phyloP scores from a whole-genome alignment of 2,797 vertebrate species.

The Perodicticus potto region DNA sequence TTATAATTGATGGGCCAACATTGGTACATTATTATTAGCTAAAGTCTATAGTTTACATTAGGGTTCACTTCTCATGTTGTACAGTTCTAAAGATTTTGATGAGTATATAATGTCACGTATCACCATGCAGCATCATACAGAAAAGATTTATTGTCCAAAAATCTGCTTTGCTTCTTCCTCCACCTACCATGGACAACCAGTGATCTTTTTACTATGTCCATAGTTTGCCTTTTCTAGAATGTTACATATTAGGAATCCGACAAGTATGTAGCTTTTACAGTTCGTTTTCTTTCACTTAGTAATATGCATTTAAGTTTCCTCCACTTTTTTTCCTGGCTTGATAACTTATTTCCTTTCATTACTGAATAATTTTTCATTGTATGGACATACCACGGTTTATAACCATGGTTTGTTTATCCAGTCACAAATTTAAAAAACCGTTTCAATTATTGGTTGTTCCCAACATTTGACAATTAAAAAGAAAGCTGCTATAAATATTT shows the following conservation, averaged over 20 bases:
- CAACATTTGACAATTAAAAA: background rate
- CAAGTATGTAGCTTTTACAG: background rate
- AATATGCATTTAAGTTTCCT: background rate
- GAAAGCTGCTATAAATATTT: background rate
- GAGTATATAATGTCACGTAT: background rate
- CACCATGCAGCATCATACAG: background rate
- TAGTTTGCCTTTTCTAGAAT: background rate
- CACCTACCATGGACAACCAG: background rate
- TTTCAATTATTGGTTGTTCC: background rate
- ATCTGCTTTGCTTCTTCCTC: background rate
- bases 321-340: background rate
- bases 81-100: background rate
- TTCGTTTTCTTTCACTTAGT: background rate
- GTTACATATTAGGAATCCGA: background rate
- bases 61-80: background rate
- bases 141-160: background rate
- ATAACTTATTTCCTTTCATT: constrained; percentile 29
- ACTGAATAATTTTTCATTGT: background rate
- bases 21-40: background rate
- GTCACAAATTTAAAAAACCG: background rate
- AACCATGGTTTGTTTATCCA: constrained; percentile 4
- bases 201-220: background rate
- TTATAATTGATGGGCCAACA: background rate
- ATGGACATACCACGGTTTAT: background rate
- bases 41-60: background rate